Evolutionary conservation across 2,888 invertebrate genomes (phyloP), one percentile per base, ranked within the genome.

Genomic region (Campoplex nolae): DNA sequence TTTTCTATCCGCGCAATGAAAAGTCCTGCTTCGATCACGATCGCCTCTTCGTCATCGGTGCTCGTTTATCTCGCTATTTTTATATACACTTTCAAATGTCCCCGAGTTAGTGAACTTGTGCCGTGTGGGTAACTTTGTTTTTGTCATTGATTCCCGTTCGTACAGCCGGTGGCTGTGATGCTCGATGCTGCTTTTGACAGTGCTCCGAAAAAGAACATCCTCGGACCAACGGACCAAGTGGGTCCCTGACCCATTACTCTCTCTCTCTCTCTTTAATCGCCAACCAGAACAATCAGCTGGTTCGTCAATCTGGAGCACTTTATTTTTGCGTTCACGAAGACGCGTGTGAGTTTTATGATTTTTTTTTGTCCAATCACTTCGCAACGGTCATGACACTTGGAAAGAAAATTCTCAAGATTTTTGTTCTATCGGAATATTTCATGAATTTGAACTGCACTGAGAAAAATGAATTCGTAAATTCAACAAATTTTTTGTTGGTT

Each of bases 231-330:
- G 74, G 81, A 85, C 88, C 89, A 90, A 89, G 90, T 92, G 90
- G 90, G 90, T 90, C 90, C 89, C 86, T 90, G 91, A 90, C 90
- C 90, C 85, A 78, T 80, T 67, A 80, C 77, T 76, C 76, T 78
- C 56, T n/a, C 6, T 54, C 23, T 23, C 23, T 23, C 28, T 23
- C 23, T 23, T 0, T 28, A 58, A 67, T 71, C 76, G 16, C 23
- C 48, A 32, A 42, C 68, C 56, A 74, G 76, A 84, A 45, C 68
- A 70, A 74, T 87, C 86, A 87, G 86, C 86, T 86, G 86, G 81
- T 78, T 84, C 48, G 6, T 51, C 51, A 42, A 74, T 81, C 45
- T 13, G 48, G 62, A 65, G 56, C 38, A 68, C 54, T 54, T 68
- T 51, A 51, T 35, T 56, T 45, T 6, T 28, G 23, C 16, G 9